These are phyloP conservation scores for Coremacera marginata DNA, from an alignment of 2,888 invertebrate genomes.

Conservation along the genomic window DNA sequence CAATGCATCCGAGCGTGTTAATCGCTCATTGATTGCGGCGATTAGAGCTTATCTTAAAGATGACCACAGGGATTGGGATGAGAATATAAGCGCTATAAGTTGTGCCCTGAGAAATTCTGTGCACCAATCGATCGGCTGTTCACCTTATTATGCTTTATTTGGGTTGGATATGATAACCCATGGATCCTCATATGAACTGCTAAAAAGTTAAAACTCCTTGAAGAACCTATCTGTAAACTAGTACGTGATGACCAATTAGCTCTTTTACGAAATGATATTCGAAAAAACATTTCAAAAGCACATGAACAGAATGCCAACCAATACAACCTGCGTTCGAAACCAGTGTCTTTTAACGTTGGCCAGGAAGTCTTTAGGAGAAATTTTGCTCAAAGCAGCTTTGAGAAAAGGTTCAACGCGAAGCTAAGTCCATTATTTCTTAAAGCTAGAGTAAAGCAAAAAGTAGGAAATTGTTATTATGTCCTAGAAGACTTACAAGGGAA, in stretches of 20 bases:
- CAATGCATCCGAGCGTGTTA: slow-evolving; percentile 54
- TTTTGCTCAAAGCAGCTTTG: neutral
- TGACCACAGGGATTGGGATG: slow-evolving; percentile 38
- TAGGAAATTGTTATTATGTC: neutral
- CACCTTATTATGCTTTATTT: slow-evolving; percentile 29
- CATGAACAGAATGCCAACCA: slow-evolving; percentile 19
- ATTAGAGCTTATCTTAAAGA: slow-evolving; percentile 37
- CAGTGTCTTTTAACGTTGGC: neutral
- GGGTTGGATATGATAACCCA: neutral
- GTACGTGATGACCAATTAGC: slow-evolving; percentile 12
- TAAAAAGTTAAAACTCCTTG: too few relatives aligned
- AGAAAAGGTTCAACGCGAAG: neutral
- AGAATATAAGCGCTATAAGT: slow-evolving; percentile 20
- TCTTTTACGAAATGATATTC: slow-evolving; percentile 18
- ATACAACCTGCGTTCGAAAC: neutral
- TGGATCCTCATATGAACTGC: too few relatives aligned
- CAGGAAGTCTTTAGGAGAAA: neutral
- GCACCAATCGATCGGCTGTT: slow-evolving; percentile 19
- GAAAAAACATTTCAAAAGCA: slow-evolving; percentile 27
- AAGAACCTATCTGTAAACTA: neutral
- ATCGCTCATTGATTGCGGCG: slow-evolving; percentile 51
- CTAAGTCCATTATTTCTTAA: neutral
- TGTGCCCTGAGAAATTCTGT: slow-evolving; percentile 33
- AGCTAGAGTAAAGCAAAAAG: neutral
- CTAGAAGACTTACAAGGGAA: neutral